Conservation (phyloP, 1,140 invertebrate genomes). For the Asbolus verrucosus region DNA sequence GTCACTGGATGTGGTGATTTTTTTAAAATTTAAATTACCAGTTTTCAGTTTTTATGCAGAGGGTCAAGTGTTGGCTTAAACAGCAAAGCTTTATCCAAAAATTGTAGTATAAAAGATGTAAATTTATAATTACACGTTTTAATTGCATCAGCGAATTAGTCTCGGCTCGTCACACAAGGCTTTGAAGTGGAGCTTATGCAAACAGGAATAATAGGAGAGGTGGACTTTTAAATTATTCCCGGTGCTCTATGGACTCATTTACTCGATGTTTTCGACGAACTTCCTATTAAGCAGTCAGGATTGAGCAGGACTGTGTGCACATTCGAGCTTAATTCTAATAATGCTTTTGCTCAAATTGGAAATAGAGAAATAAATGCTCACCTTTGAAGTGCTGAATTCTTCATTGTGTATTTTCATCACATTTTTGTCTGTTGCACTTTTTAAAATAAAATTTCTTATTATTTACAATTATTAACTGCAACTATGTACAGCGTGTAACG, state of each 20-base stretch:
- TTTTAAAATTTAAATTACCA: too few species aligned
- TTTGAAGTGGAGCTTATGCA: slow-evolving; percentile 23
- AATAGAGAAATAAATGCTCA: slow-evolving; percentile 21
- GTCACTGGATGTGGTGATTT: too few species aligned
- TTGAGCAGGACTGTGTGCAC: slow-evolving; percentile 19
- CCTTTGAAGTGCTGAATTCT: slow-evolving; percentile 3
- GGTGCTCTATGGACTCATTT: slow-evolving; percentile 15
- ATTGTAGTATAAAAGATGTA: neutral
- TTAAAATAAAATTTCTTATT: neutral
- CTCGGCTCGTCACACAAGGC: slow-evolving; percentile 11
- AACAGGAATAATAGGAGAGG: neutral
- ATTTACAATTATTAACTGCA: too few species aligned
- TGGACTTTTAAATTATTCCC: slow-evolving; percentile 26
- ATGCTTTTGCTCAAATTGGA: slow-evolving; percentile 16
- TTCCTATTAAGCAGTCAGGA: slow-evolving; percentile 6
- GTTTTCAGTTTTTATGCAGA: too few species aligned
- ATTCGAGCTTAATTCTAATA: slow-evolving; percentile 18
- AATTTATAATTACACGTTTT: slow-evolving; percentile 16
- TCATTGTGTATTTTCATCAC: neutral
- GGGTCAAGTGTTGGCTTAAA: neutral
- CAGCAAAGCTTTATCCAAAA: neutral
- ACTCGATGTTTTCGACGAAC: slow-evolving; percentile 28
- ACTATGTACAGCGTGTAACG: too few species aligned
- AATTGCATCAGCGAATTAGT: slow-evolving; percentile 34
- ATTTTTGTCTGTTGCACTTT: neutral